Base-by-base conservation (phyloP, 1,140 invertebrate species). In the Bicyclus anynana region DNA sequence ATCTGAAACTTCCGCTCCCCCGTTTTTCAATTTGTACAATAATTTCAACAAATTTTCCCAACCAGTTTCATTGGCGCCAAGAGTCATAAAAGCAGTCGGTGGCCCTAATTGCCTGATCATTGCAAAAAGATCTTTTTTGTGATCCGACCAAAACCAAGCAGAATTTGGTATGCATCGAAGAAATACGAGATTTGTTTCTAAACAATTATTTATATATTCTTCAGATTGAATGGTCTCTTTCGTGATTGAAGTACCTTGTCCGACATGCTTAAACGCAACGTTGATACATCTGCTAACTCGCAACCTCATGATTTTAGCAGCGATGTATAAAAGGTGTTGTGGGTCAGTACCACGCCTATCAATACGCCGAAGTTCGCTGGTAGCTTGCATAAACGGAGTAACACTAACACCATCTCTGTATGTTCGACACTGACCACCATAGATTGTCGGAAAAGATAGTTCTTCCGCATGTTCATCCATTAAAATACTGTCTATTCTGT, bases 61-160 rank as follows among this genome's bases (percentile, higher is more conserved):
- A 20, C 69, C 71, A 16, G 23, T 23, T 82, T 87, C 82, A 58
- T 79, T 79, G 9, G 81, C 74, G 33, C 72, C 77, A 6, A 83
- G 2, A 0, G 80, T 85, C 16, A 88, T 29, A 56, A 83, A 88
- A 9, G 69, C 27, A 1, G 80, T 77, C 40, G 77, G 77, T 44
- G 60, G 67, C 9, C 82, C 84, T 0, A 70, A 50, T 53, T 87
- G 84, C 6, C 84, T 53, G 0, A 89, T 75, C 75, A 86, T 85
- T 13, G 83, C 80, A 47, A 89, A 84, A 7, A 89, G 60, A 65
- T 87, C 82, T 62, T 62, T 70, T 72, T 88, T 85, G 6, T 59
- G 42, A 16, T 72, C 56, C 17, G 44, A 9, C 73, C 80, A 83
- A 71, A 79, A 77, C 10, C 53, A 50, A 17, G 53, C 53, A 35